Evolutionary conservation across 2,113 vertebrate genomes (phyloP), one percentile per base, ranked within the genome.

Genomic region (Brachyhypopomus gauderio): DNA sequence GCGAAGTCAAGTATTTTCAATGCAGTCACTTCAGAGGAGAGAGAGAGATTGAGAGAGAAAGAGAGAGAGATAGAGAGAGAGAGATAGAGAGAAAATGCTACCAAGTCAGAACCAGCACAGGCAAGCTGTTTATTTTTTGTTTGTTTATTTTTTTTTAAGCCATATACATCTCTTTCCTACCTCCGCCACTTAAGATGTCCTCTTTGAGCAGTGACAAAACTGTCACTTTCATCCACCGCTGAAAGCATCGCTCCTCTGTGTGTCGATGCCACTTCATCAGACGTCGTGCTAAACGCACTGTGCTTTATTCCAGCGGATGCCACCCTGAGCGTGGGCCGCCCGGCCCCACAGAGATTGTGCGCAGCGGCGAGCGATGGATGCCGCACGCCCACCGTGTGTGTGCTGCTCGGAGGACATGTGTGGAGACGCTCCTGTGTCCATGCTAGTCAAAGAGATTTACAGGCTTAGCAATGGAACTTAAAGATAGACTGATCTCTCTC

Each of bases 221-320:
- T 76, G 14, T 56, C 55, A 30, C 56, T 74, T 75, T 82, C 7
- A 85, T 78, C 55, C 55, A 23, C 38, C 3, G 70, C 58, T 16
- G 64, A 27, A 34, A 34, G 19, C 14, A 56, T 56, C n/a, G 20
- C 56, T 60, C 72, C 55, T 72, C 62, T 74, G n/a, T 1, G 11
- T n/a, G 69, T 56, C 75, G 74, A 27, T 72, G 74, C 34, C 38
- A 41, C 19, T 52, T 7, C 14, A 27, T 67, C 25, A 64, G 41
- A n/a, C 8, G 27, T 77, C n/a, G 73, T 60, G 60, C 75, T 70
- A 22, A 20, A 66, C 75, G 70, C 27, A 41, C 75, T 60, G 38
- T 62, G 75, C 72, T 85, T 78, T 63, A 70, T 75, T 75, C 58
- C 59, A 81, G 72, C 41, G 45, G 20, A 12, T 55, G 78, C 58